These are phyloP conservation scores for Sphenopsis melanotis DNA, from an alignment of 2,797 vertebrate genomes.

Conservation along the genomic window DNA sequence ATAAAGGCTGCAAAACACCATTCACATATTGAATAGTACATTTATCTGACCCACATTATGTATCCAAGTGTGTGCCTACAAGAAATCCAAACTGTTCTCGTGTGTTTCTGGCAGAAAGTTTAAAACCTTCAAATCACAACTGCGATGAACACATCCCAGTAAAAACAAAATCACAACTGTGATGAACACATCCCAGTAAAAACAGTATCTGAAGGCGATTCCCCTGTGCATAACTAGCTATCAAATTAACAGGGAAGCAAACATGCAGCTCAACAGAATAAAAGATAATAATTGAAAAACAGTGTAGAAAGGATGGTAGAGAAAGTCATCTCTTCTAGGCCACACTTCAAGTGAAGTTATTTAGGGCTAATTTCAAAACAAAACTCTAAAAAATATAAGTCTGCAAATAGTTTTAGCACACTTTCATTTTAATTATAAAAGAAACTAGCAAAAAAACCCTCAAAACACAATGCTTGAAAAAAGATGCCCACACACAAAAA, in stretches of 20 bases:
- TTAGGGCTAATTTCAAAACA: not conserved
- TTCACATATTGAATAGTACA: not conserved
- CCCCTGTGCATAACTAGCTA: not conserved
- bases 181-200: not conserved
- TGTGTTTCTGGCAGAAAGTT: not conserved
- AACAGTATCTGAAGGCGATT: accelerated
- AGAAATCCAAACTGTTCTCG: not conserved
- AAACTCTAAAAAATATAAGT: not conserved
- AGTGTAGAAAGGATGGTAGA: not conserved
- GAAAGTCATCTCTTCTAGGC: not conserved
- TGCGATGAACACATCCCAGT: not conserved
- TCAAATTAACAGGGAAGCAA: not conserved
- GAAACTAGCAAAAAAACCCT: not conserved
- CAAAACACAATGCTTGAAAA: not conserved
- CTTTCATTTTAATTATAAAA: not conserved
- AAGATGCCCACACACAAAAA: not conserved
- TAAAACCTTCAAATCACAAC: not conserved
- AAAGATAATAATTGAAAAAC: not conserved
- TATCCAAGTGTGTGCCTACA: not conserved
- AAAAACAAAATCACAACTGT: not conserved
- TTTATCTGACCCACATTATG: not conserved
- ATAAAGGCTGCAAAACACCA: not conserved
- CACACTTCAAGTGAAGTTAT: not conserved
- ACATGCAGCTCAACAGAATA: not conserved
- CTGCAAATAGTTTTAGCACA: not conserved